Evolutionary conservation across 2,888 invertebrate species (phyloP).

Genomic region (Drosophila parthenogenetica): DNA sequence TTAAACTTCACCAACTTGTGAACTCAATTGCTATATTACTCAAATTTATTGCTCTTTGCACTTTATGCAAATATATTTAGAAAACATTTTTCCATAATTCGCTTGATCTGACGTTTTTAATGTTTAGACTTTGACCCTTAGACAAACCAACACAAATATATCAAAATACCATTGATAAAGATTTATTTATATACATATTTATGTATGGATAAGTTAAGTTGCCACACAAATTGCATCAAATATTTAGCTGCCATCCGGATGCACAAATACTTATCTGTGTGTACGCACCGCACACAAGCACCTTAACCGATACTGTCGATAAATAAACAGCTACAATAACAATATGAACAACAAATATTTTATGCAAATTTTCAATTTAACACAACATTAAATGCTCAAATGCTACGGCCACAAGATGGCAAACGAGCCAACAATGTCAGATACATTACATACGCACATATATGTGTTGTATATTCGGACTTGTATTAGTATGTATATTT

Average conservation of each 20-base stretch:
- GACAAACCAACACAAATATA: constrained; percentile 3
- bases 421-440: constrained; percentile 33
- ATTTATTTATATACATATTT: constrained; percentile 16
- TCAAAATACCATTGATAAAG: constrained; percentile 4
- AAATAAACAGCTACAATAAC: constrained; percentile 67
- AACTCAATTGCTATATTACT: not conserved
- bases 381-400: constrained; percentile 73
- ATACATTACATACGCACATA: not conserved
- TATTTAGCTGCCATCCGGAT: constrained; percentile 64
- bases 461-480: constrained; percentile 9
- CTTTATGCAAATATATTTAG: not conserved
- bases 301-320: constrained; percentile 53
- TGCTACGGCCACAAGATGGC: constrained; percentile 40
- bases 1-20: not conserved
- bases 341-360: constrained; percentile 62
- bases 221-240: constrained; percentile 76
- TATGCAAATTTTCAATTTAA: constrained; percentile 80
- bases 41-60: constrained; percentile 25
- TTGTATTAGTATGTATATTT: constrained; percentile 37
- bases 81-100: constrained; percentile 4
- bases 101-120: constrained; percentile 12
- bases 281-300: constrained; percentile 14
- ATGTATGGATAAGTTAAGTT: constrained; percentile 62
- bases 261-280: constrained; percentile 43
- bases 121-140: constrained; percentile 9